Base-by-base conservation (phyloP, 2,797 vertebrate genomes). In the Dallia pectoralis region DNA sequence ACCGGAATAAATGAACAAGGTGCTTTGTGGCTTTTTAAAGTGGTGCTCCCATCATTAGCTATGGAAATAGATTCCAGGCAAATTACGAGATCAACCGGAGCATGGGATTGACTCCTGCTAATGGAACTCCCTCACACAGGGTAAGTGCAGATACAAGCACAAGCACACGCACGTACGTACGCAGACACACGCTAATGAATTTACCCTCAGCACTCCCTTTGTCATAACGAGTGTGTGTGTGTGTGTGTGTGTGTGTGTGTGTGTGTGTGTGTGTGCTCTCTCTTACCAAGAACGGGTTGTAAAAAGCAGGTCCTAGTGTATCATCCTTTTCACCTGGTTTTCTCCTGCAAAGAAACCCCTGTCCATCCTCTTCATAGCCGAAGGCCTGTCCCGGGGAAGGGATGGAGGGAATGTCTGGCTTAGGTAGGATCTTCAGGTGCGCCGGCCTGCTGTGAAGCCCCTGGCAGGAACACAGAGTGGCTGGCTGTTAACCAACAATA, bases 1-100 rank as follows among this genome's bases (percentile, higher is more conserved):
- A 95, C 92, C 82, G 87, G 84, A 96, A 96, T 95, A 91, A 92
- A 97, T 95, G 92, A 93, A 92, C 89, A 88, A 86, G 89, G 90
- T 85, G 82, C 84, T 89, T 87, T 89, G 85, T 82, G 91, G 91
- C 88, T 93, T 94, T 93, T 91, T 90, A 74, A 93, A 89, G 87
- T 86, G 89, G 91, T 86, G 86, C 90, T 91, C 82, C 88, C 83
- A 80, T 95, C 94, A 96, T 95, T 95, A 95, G 93, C 90, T 93
- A 94, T 94, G 93, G 91, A 95, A 96, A 94, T 91, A 91, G 85
- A 87, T 93, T 94, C 90, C 81, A 75, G 82, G 93, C 91, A 92
- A 94, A 91, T 93, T 92, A 90, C 75, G 91, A 93, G 87, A 89
- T 90, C 88, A 84, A 36, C 82, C 44, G 81, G 87, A 89, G 85